Evolutionary conservation across 2,888 invertebrate genomes (phyloP).

Genomic region (Cancer borealis): DNA sequence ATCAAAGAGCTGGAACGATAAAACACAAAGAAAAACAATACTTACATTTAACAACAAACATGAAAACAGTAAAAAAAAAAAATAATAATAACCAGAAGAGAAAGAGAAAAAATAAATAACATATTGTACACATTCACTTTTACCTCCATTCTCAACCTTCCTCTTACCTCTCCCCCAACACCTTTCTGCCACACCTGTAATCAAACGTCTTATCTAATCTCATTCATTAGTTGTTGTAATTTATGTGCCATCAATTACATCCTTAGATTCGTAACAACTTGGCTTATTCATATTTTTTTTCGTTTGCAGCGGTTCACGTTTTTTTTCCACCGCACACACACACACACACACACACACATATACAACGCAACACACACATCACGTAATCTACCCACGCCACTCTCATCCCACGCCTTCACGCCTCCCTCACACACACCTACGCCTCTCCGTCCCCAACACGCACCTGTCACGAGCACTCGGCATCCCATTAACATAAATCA

Average conservation of each 20-base stretch:
- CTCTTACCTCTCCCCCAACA: background rate
- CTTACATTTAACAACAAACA: no score
- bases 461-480: background rate
- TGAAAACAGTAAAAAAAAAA: no score
- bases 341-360: background rate
- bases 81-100: background rate
- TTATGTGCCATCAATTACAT: no score
- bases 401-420: background rate
- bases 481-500: slow-evolving; percentile 13
- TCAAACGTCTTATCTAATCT: background rate
- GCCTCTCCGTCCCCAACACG: background rate
- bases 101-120: background rate
- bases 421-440: background rate
- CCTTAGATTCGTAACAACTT: no score
- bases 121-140: no score
- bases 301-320: background rate
- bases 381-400: background rate
- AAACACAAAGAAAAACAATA: background rate
- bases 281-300: no score
- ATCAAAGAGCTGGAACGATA: no score
- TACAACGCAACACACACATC: background rate
- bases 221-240: no score
- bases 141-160: background rate
- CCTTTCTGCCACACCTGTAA: background rate
- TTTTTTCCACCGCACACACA: background rate